Conservation (phyloP, 2,888 invertebrate species). For the Lumbricus terrestris region DNA sequence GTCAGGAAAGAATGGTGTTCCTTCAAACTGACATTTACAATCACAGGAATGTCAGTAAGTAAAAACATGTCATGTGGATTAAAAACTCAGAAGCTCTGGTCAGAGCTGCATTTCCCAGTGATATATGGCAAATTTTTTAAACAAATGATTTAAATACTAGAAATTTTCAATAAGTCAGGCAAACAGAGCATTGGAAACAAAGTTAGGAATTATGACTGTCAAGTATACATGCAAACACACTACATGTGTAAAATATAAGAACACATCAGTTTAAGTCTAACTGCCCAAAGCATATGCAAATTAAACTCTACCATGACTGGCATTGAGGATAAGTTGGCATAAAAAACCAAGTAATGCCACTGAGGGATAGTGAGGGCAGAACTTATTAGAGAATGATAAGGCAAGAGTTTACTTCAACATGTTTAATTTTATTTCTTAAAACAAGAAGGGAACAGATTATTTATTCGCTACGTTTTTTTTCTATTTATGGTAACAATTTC, state of each 20-base stretch:
- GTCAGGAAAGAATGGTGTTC: constrained; percentile 90
- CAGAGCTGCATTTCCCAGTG: not conserved
- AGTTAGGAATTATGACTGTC: not conserved
- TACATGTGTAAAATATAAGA: not conserved
- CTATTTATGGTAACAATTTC: not conserved
- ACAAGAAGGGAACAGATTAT: not conserved
- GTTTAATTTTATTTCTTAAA: not conserved
- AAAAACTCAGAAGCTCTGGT: not conserved
- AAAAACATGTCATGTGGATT: not conserved
- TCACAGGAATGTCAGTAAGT: not conserved
- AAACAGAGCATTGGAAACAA: not conserved
- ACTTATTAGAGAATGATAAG: not conserved
- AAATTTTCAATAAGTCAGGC: not conserved
- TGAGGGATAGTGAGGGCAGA: no score
- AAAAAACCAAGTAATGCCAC: no score
- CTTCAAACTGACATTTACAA: constrained; percentile 69
- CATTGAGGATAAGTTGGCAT: not conserved
- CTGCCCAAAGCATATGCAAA: not conserved
- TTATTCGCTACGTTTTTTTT: not conserved
- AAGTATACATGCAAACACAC: not conserved
- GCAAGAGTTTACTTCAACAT: not conserved
- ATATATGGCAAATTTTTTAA: not conserved
- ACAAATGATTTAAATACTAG: not conserved
- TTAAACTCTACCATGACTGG: not conserved
- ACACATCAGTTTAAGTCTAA: not conserved